Percentiles rank a stretch among this genome's conserved stretches.
These are phyloP conservation scores for Lethrus apterus DNA, from an alignment of 1,140 invertebrate genomes.

Conservation along the genomic window DNA sequence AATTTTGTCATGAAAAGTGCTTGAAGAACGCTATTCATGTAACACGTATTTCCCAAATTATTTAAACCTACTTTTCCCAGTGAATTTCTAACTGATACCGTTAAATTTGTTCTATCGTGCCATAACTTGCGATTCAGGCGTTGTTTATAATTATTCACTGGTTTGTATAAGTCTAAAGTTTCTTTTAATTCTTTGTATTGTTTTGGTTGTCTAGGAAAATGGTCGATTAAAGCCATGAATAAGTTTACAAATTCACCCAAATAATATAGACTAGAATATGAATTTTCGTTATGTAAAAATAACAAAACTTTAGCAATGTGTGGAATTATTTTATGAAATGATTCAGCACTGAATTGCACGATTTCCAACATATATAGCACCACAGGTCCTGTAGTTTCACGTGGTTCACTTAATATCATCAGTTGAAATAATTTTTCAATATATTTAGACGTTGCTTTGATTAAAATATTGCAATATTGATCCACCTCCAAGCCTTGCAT, in stretches of 20 bases:
- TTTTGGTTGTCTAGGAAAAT: slow-evolving; percentile 42
- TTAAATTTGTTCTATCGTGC: slow-evolving; percentile 18
- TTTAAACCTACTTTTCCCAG: slow-evolving; percentile 63
- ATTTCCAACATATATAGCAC: slow-evolving; percentile 47
- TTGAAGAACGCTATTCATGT: slow-evolving; percentile 80
- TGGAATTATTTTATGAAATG: slow-evolving; percentile 44
- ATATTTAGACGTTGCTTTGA: slow-evolving; percentile 44
- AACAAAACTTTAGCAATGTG: slow-evolving; percentile 35
- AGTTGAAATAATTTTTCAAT: slow-evolving; percentile 43
- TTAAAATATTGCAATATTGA: slow-evolving; percentile 44
- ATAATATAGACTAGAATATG: slow-evolving; percentile 37
- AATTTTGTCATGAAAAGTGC: slow-evolving; percentile 72
- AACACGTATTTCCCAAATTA: slow-evolving; percentile 83
- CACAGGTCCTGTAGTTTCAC: slow-evolving; percentile 43
- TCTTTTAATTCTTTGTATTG: slow-evolving; percentile 37
- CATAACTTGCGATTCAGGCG: slow-evolving; percentile 28
- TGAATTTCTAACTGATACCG: slow-evolving; percentile 22
- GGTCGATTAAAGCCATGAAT: slow-evolving; percentile 42
- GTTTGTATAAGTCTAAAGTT: slow-evolving; percentile 22
- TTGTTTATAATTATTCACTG: slow-evolving; percentile 21
- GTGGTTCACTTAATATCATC: slow-evolving; percentile 41
- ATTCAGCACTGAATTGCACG: slow-evolving; percentile 41
- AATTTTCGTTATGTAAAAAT: slow-evolving; percentile 40
- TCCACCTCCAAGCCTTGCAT: slow-evolving; percentile 46
- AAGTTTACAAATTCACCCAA: slow-evolving; percentile 46